Conservation (phyloP, 2,797 vertebrate genomes). For the Channa striata region DNA sequence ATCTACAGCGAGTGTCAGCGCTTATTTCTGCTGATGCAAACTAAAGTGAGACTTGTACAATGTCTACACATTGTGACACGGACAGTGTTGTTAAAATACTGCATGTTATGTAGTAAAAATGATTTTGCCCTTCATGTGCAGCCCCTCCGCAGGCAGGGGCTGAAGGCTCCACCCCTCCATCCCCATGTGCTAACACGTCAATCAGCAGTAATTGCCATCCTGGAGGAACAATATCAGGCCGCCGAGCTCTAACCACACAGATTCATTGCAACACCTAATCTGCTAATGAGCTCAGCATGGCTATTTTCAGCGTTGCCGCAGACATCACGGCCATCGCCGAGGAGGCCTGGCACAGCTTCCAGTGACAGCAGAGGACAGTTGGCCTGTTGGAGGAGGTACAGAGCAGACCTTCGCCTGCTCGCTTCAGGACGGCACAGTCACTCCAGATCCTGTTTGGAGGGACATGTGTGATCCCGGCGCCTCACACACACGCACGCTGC, state of each 20-base stretch:
- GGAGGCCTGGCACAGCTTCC: conserved; percentile 79
- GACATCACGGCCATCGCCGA: conserved; percentile 67
- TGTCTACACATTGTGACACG: conserved; percentile 15
- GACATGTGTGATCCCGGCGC: conserved; percentile 43
- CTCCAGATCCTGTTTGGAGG: conserved; percentile 55
- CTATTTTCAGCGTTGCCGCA: conserved; percentile 87
- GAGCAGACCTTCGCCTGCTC: conserved; percentile 61
- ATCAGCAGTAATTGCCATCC: conserved; percentile 94
- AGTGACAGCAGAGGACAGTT: conserved; percentile 89
- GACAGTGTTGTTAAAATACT: conserved; percentile 36
- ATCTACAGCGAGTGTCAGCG: neutral
- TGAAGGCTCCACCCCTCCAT: conserved; percentile 77
- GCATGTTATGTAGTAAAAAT: conserved; percentile 71
- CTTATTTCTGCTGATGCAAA: conserved; percentile 11
- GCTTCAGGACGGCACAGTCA: conserved; percentile 62
- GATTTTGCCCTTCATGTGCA: conserved; percentile 88
- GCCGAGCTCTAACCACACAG: conserved; percentile 85
- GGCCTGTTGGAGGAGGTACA: conserved; percentile 71
- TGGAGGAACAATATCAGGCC: conserved; percentile 89
- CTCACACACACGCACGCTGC: conserved; percentile 27
- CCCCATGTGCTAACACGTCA: conserved; percentile 91
- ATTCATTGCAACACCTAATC: conserved; percentile 93
- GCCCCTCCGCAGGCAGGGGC: conserved; percentile 81
- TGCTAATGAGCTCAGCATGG: conserved; percentile 91
- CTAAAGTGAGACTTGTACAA: conserved; percentile 25